Percentiles rank a stretch among this genome's conserved stretches.
phyloP scores from a whole-genome alignment of 2,888 invertebrate genomes.

The Apeira syringaria region DNA sequence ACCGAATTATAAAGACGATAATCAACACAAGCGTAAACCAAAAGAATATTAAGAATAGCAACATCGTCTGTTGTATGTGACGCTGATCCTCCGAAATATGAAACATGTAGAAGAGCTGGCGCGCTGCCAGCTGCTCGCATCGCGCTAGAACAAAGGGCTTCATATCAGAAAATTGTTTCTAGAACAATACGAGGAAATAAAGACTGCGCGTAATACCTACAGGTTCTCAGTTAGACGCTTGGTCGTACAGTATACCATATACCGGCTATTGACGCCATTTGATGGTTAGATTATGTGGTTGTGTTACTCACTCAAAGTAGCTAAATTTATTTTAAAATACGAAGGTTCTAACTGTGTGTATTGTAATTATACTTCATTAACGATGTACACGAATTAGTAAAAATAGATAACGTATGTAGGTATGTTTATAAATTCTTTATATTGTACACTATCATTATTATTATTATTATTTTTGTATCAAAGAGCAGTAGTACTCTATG shows the following conservation, averaged over 20 bases:
- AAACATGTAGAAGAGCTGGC: slow-evolving; percentile 72
- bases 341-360: too few relatives aligned
- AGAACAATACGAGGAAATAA: slow-evolving; percentile 69
- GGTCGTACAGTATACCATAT: slow-evolving; percentile 16
- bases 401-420: too few relatives aligned
- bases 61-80: slow-evolving; percentile 61
- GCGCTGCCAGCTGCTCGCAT: slow-evolving; percentile 70
- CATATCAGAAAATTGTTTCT: slow-evolving; percentile 74
- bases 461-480: too few relatives aligned
- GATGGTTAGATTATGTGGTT: too few relatives aligned
- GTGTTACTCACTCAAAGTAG: too few relatives aligned
- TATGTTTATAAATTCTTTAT: too few relatives aligned
- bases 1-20: too few relatives aligned
- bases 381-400: too few relatives aligned
- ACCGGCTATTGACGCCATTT: slow-evolving; percentile 4
- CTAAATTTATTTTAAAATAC: too few relatives aligned
- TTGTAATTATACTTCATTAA: too few relatives aligned
- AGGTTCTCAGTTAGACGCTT: slow-evolving; percentile 29
- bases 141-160: slow-evolving; percentile 74
- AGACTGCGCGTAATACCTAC: slow-evolving; percentile 44
- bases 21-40: slow-evolving; percentile 17
- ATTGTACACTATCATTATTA: too few relatives aligned
- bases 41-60: slow-evolving; percentile 38
- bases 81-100: slow-evolving; percentile 76
- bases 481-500: too few relatives aligned